Base-by-base conservation (phyloP, 2,888 invertebrate genomes). In the Notodonta dromedarius region DNA sequence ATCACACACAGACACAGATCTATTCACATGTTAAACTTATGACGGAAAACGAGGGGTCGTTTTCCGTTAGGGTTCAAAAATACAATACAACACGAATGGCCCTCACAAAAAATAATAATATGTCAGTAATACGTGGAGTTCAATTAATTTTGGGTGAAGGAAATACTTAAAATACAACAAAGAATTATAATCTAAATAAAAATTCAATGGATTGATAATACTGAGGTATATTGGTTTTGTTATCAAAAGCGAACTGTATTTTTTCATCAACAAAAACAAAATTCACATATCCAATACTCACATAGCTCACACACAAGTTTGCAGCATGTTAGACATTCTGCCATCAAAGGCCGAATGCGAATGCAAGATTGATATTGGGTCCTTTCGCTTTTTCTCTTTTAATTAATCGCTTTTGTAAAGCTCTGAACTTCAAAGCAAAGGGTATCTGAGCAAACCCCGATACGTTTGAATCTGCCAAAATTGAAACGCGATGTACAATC, bases 391-490 rank as follows among this genome's bases (percentile, higher is more conserved):
- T 73, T 72, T 74, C 74, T 14, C 79, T 86, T 86, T 86, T 84
- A 85, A 87, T 87, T 85, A 87, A 84, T 85, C 79, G 78, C 82
- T 79, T 78, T 85, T 84, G 80, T 77, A 77, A 77, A 80, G 73
- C 77, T 73, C 71, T 67, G 63, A 73, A 80, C 79, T 78, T 83
- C 84, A 85, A 83, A 85, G 82, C 79, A 79, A 81, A 79, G 78
- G 82, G 78, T 78, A 76, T 75, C 63, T 62, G 67, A 67, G 70
- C 78, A 74, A 73, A 73, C 65, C 61, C 68, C 71, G 72, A 76
- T 74, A 76, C 75, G 72, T 74, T 77, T 70, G 70, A 70, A 70
- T 71, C 65, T 65, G 67, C 60, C 66, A 67, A 75, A 79, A 76
- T 78, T 74, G 74, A 74, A 80, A 76, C 71, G 65, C 74, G 57